Conservation (phyloP, 1,140 invertebrate species). For the Drosophila sulfurigaster region DNA sequence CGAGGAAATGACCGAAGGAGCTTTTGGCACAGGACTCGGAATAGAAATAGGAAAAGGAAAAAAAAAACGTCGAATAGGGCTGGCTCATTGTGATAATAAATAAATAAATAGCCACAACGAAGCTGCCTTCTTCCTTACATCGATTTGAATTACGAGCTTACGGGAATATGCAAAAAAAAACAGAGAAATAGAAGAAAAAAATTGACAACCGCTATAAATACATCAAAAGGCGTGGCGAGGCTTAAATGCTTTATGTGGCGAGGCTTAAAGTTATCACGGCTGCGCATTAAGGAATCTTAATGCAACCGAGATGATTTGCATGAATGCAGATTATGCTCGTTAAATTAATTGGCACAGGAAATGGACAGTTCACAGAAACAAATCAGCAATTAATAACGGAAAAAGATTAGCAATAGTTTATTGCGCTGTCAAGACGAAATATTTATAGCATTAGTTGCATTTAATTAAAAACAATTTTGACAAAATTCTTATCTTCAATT, state of each 20-base stretch:
- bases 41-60: slow-evolving; percentile 2
- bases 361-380: slow-evolving; percentile 23
- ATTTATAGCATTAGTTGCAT: not conserved
- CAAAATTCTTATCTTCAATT: slow-evolving; percentile 18
- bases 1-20: slow-evolving; percentile 42
- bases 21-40: slow-evolving; percentile 6
- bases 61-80: slow-evolving; percentile 50
- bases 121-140: slow-evolving; percentile 50
- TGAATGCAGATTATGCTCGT: slow-evolving; percentile 22
- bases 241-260: slow-evolving; percentile 68
- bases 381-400: slow-evolving; percentile 17
- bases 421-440: not conserved
- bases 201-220: slow-evolving; percentile 64
- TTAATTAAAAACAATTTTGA: not conserved
- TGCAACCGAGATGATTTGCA: slow-evolving; percentile 43
- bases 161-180: slow-evolving; percentile 56
- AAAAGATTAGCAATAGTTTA: not conserved
- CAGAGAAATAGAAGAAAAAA: slow-evolving; percentile 13
- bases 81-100: slow-evolving; percentile 80
- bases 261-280: slow-evolving; percentile 61
- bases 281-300: slow-evolving; percentile 60
- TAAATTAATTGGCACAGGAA: slow-evolving; percentile 39
- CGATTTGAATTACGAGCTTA: slow-evolving; percentile 58
- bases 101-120: slow-evolving; percentile 76
- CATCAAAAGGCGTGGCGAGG: slow-evolving; percentile 62